Evolutionary conservation across 2,113 vertebrate genomes (phyloP).

Genomic region (Petromus typicus): DNA sequence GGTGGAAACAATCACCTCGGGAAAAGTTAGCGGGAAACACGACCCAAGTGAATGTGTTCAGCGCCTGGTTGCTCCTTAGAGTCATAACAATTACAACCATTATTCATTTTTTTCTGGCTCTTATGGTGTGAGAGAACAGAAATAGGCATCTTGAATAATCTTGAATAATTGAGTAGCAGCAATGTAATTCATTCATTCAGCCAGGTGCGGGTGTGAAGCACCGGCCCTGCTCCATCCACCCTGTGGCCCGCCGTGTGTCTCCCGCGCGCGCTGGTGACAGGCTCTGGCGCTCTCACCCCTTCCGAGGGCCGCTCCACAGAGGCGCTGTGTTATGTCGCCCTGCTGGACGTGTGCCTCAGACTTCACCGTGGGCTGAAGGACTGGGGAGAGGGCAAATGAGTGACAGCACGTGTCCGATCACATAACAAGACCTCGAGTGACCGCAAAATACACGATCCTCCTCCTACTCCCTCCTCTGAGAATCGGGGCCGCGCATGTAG

Average conservation of each 20-base stretch:
- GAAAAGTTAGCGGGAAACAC: not conserved
- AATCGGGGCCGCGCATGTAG: no score
- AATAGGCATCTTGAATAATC: not conserved
- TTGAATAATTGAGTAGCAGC: not conserved
- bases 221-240: not conserved
- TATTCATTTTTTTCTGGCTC: not conserved
- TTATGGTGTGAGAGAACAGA: not conserved
- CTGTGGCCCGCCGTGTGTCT: not conserved
- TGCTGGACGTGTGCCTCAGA: not conserved
- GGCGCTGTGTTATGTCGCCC: not conserved
- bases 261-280: not conserved
- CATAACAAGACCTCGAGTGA: not conserved
- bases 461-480: not conserved
- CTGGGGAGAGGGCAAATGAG: not conserved
- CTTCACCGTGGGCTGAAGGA: not conserved
- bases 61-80: not conserved
- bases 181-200: not conserved
- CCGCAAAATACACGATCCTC: not conserved
- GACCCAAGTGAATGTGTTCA: not conserved
- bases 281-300: not conserved
- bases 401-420: not conserved
- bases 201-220: not conserved
- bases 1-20: conserved; percentile 8
- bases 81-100: not conserved
- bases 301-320: not conserved